Evolutionary conservation across 2,888 invertebrate species (phyloP), one percentile per base, ranked within the genome.

Genomic region (Sarcophaga carnaria): DNA sequence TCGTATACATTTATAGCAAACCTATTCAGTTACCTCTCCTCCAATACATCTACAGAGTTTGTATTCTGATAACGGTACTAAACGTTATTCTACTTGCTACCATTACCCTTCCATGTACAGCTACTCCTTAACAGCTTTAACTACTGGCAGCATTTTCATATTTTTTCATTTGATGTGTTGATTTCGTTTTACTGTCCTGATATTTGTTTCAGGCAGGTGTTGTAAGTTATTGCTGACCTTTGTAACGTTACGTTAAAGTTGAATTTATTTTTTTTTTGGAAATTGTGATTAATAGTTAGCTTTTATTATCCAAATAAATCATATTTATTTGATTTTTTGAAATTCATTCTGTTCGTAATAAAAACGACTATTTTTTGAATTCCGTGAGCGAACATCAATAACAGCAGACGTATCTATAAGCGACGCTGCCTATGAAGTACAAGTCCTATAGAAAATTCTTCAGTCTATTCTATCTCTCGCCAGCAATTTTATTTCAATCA

Each of bases 141-240:
- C 71, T 45, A 59, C 59, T 72, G 77, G 2, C 72, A 77, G 77
- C 66, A 77, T 66, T 83, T 83, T 77, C 66, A 83, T 77, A 60
- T 66, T 37, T 66, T 72, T 81, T 75, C 45, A 70, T 63, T 63
- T 72, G 27, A 72, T 77, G 62, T 66, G 62, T 66, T 25, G 59
- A 25, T 72, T 66, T 20, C 20, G 62, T 64, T 75, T 27, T 45
- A 17, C 22, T 64, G 17, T 66, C 59, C 14, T 17, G n/a, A 59
- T 37, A 37, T 66, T 37, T 81, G 77, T 72, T 72, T 20, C 11
- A n/a, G 71, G 82, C 71, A 83, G 82, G 77, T 83, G 77, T 83
- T 77, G 77, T 83, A 72, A 27, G 77, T 83, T 83, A 60, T n/a
- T 66, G 49, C 63, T 8, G 37, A 77, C 20, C 72, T 83, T 83